These are phyloP conservation scores for Harpalus rubripes DNA, from an alignment of 2,888 invertebrate species.

Conservation along the genomic window DNA sequence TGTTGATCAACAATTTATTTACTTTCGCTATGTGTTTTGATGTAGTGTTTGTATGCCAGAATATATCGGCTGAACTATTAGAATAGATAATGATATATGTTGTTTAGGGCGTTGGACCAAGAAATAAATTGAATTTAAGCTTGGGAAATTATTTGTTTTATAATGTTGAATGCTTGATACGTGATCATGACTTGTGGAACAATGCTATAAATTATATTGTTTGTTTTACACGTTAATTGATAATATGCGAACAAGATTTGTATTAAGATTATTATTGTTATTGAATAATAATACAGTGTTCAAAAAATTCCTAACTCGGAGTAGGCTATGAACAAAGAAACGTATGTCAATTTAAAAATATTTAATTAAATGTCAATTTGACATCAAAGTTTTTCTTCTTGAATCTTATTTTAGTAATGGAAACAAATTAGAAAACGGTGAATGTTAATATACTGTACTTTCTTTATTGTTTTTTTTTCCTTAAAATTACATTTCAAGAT, in stretches of 20 bases:
- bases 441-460: too few relatives aligned
- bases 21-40: slow-evolving; percentile 41
- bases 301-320: too few relatives aligned
- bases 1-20: slow-evolving; percentile 38
- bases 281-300: too few relatives aligned
- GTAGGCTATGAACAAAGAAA: too few relatives aligned
- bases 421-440: too few relatives aligned
- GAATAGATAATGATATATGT: slow-evolving; percentile 43
- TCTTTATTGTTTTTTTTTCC: too few relatives aligned
- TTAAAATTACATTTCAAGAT: too few relatives aligned
- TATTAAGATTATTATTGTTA: neutral
- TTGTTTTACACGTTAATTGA: slow-evolving; percentile 41
- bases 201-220: slow-evolving; percentile 33
- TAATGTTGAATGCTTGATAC: slow-evolving; percentile 20
- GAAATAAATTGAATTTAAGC: slow-evolving; percentile 42
- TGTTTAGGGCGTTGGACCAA: slow-evolving; percentile 43
- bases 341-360: too few relatives aligned
- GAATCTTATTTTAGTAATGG: too few relatives aligned
- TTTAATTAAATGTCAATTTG: too few relatives aligned
- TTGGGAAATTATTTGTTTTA: slow-evolving; percentile 42
- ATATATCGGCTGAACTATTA: slow-evolving; percentile 34
- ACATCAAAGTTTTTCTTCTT: too few relatives aligned
- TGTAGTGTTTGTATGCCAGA: slow-evolving; percentile 13
- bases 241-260: neutral
- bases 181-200: slow-evolving; percentile 21